These are phyloP conservation scores for Sweltsa coloradensis DNA, from an alignment of 1,140 invertebrate species.

Conservation along the genomic window DNA sequence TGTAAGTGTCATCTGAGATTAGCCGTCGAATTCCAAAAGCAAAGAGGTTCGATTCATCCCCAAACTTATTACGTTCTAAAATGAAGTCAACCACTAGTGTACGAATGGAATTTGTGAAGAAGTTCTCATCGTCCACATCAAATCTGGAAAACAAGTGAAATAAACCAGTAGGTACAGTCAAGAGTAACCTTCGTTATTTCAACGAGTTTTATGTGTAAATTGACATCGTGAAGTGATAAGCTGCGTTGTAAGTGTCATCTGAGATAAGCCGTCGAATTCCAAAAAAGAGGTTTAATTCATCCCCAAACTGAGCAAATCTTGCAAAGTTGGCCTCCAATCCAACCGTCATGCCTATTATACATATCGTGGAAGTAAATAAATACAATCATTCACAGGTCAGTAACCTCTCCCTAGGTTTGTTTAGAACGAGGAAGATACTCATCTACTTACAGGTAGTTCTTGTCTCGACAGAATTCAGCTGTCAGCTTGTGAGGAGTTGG, in stretches of 20 bases:
- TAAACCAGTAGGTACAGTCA: too few species aligned
- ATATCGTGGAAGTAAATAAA: too few species aligned
- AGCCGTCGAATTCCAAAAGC: slow-evolving; percentile 76
- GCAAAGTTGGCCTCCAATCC: slow-evolving; percentile 90
- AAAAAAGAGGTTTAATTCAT: slow-evolving; percentile 51
- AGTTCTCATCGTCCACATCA: slow-evolving; percentile 62
- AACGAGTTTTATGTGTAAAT: too few species aligned
- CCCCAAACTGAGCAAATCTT: slow-evolving; percentile 72
- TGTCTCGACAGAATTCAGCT: slow-evolving; percentile 73
- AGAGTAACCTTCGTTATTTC: too few species aligned
- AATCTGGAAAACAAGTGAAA: too few species aligned
- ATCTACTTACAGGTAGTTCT: slow-evolving; percentile 74
- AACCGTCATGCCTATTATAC: too few species aligned
- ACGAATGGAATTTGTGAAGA: slow-evolving; percentile 75
- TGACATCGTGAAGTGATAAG: slow-evolving; percentile 88
- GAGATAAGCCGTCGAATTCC: slow-evolving; percentile 72
- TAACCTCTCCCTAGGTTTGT: too few species aligned
- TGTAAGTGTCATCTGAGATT: slow-evolving; percentile 61
- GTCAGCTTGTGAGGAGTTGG: slow-evolving; percentile 33
- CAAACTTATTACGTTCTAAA: slow-evolving; percentile 74
- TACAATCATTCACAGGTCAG: too few species aligned
- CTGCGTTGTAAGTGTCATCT: slow-evolving; percentile 65
- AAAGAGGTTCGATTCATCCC: slow-evolving; percentile 45
- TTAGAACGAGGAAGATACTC: too few species aligned
- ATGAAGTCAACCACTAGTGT: slow-evolving; percentile 87